Evolutionary conservation across 2,797 vertebrate species (phyloP), one percentile per base, ranked within the genome.

Genomic region (Setipinna tenuifilis): DNA sequence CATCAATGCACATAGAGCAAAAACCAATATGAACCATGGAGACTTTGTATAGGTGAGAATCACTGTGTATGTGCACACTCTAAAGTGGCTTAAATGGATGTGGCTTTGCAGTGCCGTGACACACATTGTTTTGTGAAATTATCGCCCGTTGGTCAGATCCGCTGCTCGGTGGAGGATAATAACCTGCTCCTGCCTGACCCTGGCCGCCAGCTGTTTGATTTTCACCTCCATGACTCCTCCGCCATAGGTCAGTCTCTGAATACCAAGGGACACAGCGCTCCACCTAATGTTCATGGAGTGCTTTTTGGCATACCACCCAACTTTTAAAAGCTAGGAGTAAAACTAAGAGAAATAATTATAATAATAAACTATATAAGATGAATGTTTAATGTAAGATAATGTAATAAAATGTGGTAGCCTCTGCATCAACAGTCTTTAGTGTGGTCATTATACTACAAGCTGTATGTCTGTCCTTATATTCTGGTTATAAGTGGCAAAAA

Each of bases 81-180:
- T 71, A 35, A 71, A 31, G 65, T 16, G 12, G 65, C 23, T 75
- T 75, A 17, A 75, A 75, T 31, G 6, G 31, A 78, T 9, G 19
- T 41, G 31, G 31, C 35, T 78, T 78, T 78, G 23, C 35, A 44
- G 1, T 19, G 16, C 31, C 19, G 35, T 44, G 48, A 82, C 35
- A 59, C 46, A 83, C 6, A 87, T 83, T 83, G 57, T 86, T 83
- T 88, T 82, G 85, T 87, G 61, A 81, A 41, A 44, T 19, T 78
- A 87, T 84, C 83, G 58, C 83, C 81, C 82, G 84, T 84, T 85
- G 71, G 86, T 71, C 83, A 25, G 59, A 84, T 84, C 86, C 85
- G 86, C 83, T 87, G 88, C 81, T 87, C 83, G 81, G 81, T 81
- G 81, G 48, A 84, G 83, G 82, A 87, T 91, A 90, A 94, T 91